Base-by-base conservation (phyloP, 1,140 invertebrate genomes). In the Schlechtendalia chinensis region DNA sequence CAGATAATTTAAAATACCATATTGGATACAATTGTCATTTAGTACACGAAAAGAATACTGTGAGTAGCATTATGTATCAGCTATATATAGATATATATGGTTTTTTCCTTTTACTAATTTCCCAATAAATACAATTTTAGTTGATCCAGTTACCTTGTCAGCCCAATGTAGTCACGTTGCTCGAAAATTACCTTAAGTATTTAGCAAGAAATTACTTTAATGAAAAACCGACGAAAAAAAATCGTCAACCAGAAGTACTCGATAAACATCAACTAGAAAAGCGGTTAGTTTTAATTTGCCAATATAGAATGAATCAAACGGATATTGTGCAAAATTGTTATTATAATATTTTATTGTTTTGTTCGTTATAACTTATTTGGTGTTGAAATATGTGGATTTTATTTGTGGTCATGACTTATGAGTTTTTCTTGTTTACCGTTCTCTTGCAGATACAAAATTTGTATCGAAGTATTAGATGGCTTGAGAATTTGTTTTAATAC, bases 111-210 rank as follows among this genome's bases (percentile, higher is more conserved):
- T 47, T n/a, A n/a, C n/a, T 16, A 74, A 56, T 54, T 74, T n/a
- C 22, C n/a, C 14, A 56, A 17, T 58, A 32, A 22, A 45, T 39
- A 32, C 56, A 12, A 39, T 63, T 79, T 32, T 54, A 79, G 75
- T 79, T 79, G 11, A 22, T 79, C 5, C 58, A 63, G 58, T 59
- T 79, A 61, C 75, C 75, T 17, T 79, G 75, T 63, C 75, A 79
- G 12, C 75, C 75, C 19, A 79, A 79, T 79, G 75, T 79, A 5
- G 75, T 79, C n/a, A 79, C 75, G 47, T 50, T 79, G 10, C 45
- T 79, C 17, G 75, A 79, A 79, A 47, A 61, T 63, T 79, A 79
- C 22, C 32, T 79, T 19, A 79, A 50, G 11, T 63, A 79, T 29
- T 63, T 63, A 50, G 75, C 75, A 2, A 63, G 24, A 61, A 79